A percentile compares a stretch with the other conserved stretches of the same genome.
Evolutionary conservation across 2,113 vertebrate species (phyloP).

Genomic region (Tichodroma muraria): DNA sequence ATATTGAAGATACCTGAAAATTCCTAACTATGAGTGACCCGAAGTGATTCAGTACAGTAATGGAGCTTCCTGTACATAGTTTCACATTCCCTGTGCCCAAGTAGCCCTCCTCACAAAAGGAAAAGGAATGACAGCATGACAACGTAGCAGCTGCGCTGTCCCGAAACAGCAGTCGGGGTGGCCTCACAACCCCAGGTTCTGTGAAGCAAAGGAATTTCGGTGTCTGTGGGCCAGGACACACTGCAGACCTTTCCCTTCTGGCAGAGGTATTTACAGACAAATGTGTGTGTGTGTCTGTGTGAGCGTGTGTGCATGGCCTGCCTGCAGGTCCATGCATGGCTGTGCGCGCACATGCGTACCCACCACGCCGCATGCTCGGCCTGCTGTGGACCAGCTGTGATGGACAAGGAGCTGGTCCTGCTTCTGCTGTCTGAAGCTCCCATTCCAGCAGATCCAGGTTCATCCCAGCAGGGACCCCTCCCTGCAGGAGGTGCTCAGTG

Average conservation of each 20-base stretch:
- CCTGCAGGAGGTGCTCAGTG: rapidly evolving
- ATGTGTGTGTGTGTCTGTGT: too few species aligned
- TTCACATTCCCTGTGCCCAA: background rate
- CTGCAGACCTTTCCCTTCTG: rapidly evolving
- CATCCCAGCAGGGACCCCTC: background rate
- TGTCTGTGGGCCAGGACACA: background rate
- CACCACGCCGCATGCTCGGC: too few species aligned
- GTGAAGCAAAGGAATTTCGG: background rate
- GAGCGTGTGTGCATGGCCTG: background rate
- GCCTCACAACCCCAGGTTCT: rapidly evolving
- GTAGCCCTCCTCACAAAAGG: background rate
- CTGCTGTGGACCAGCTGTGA: too few species aligned
- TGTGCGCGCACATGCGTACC: too few species aligned
- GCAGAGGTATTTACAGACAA: too few species aligned
- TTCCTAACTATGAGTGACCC: background rate
- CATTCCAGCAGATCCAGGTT: background rate
- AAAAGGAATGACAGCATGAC: too few species aligned
- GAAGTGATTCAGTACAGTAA: background rate
- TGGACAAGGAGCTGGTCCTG: too few species aligned
- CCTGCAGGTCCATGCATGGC: too few species aligned
- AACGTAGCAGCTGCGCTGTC: too few species aligned
- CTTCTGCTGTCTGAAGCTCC: rapidly evolving
- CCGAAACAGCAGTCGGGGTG: rapidly evolving
- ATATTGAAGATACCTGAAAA: background rate
- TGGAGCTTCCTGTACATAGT: rapidly evolving